Evolutionary conservation across 2,888 invertebrate genomes (phyloP).

Genomic region (Rapana venosa): DNA sequence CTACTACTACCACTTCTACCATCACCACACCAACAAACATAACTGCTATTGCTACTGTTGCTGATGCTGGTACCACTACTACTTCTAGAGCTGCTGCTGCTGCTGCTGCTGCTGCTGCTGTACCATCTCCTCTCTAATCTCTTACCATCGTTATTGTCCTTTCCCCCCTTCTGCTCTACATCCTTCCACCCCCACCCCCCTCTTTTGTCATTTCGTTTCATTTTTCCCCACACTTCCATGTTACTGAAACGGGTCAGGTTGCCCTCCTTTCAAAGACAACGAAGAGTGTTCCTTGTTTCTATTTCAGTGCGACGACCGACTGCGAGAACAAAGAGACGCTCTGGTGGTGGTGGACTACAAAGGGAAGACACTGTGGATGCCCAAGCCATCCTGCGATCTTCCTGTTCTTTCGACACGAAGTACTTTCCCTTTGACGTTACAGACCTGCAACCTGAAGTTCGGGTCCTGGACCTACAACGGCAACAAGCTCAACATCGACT

Average conservation of each 20-base stretch:
- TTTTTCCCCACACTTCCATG: background rate
- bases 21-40: no score
- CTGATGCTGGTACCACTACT: background rate
- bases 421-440: conserved; percentile 77
- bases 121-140: background rate
- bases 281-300: no score
- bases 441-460: conserved; percentile 76
- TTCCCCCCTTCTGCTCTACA: background rate
- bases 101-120: background rate
- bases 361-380: conserved; percentile 73
- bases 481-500: conserved; percentile 67
- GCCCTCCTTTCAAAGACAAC: no score
- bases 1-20: background rate
- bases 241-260: background rate
- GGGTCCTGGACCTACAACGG: conserved; percentile 78
- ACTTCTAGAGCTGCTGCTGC: background rate
- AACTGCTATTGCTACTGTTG: background rate
- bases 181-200: background rate
- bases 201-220: background rate
- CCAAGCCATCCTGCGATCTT: conserved; percentile 76
- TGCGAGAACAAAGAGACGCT: conserved; percentile 76
- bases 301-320: conserved; percentile 76
- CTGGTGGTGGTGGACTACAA: conserved; percentile 71
- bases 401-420: conserved; percentile 76
- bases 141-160: background rate